Conservation (phyloP, 2,888 invertebrate genomes). For the Cyrtodaria siliqua region DNA sequence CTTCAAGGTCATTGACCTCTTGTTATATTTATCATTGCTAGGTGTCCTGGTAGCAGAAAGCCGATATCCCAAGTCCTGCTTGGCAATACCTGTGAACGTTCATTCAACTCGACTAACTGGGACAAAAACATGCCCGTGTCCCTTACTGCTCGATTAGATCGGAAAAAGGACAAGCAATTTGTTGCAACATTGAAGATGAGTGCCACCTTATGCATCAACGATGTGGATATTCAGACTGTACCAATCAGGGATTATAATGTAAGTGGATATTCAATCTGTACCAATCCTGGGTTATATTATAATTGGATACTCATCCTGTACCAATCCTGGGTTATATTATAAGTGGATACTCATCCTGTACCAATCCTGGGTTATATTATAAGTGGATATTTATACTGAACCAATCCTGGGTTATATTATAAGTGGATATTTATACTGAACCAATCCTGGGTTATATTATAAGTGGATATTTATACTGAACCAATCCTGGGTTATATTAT, state of each 20-base stretch:
- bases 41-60: not conserved
- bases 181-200: conserved; percentile 23
- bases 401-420: no score
- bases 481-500: no score
- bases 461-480: no score
- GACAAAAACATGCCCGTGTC: conserved; percentile 1
- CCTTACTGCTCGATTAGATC: conserved; percentile 28
- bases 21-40: not conserved
- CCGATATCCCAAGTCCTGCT: conserved; percentile 36
- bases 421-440: no score
- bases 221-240: not conserved
- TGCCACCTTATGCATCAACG: conserved; percentile 24
- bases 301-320: no score
- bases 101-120: conserved; percentile 31
- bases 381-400: no score
- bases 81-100: conserved; percentile 25
- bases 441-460: no score
- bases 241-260: conserved; percentile 21
- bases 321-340: no score
- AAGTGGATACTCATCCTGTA: no score
- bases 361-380: no score
- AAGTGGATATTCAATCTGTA: no score
- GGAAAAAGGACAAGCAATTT: conserved; percentile 20
- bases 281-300: no score
- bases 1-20: not conserved